Evolutionary conservation across 2,797 vertebrate species (phyloP).

Genomic region (Emydoidea blandingii): DNA sequence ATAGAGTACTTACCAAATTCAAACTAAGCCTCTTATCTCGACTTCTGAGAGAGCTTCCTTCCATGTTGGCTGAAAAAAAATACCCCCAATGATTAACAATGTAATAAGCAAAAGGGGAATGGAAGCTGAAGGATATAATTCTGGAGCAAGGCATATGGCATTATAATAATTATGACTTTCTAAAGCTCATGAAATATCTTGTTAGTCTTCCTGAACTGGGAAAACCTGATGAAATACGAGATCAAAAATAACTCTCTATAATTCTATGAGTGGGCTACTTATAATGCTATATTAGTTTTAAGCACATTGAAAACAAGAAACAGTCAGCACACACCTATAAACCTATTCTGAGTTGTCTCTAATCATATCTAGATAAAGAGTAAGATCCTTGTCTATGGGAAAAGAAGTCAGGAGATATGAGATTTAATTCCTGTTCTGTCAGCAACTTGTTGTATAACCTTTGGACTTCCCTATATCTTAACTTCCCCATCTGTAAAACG

Average conservation of each 20-base stretch:
- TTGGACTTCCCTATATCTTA: neutral
- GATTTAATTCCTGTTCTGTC: neutral
- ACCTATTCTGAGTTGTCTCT: constrained; percentile 15
- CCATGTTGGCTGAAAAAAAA: constrained; percentile 84
- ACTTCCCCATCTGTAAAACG: neutral
- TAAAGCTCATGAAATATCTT: neutral
- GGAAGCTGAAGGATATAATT: neutral
- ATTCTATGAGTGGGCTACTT: neutral
- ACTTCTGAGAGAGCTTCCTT: constrained; percentile 82
- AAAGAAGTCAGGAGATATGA: neutral
- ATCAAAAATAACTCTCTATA: constrained; percentile 9
- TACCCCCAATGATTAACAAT: constrained; percentile 29
- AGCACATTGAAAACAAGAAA: constrained; percentile 9
- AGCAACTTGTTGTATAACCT: neutral
- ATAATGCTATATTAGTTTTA: neutral
- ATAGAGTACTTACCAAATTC: constrained; percentile 89
- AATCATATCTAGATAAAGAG: neutral
- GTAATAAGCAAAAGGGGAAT: neutral
- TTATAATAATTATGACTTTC: constrained; percentile 16
- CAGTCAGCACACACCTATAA: neutral
- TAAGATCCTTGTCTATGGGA: neutral
- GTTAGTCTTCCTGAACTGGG: constrained; percentile 2
- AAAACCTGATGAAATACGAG: constrained; percentile 14
- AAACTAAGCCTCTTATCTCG: constrained; percentile 93
- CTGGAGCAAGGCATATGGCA: neutral